phyloP scores from a whole-genome alignment of 2,113 vertebrate genomes.

The Irena cyanogastra region DNA sequence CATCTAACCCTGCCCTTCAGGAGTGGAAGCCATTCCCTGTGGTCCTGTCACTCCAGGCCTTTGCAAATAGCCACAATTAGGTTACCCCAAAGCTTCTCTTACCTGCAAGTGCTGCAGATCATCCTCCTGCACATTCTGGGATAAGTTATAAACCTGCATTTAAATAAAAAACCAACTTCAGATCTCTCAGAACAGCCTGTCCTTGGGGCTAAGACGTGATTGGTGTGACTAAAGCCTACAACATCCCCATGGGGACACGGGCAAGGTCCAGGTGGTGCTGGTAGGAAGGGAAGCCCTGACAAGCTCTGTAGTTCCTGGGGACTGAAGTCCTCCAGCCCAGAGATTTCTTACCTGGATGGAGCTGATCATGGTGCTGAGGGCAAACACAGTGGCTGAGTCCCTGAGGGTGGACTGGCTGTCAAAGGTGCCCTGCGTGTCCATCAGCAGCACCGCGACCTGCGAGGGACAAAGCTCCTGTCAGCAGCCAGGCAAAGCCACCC shows the following conservation, averaged over 20 bases:
- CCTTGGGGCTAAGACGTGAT: fast-evolving
- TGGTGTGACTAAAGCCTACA: fast-evolving
- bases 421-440: conserved; percentile 98
- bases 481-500: too few relatives aligned
- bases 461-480: background rate
- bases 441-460: conserved; percentile 90
- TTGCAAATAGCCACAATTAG: background rate
- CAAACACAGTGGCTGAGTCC: conserved; percentile 96
- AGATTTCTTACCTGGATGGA: conserved; percentile 90
- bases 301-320: background rate
- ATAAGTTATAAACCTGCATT: conserved; percentile 88
- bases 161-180: background rate
- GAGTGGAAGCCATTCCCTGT: background rate
- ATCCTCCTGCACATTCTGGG: conserved; percentile 90
- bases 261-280: background rate
- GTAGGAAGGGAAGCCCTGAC: background rate
- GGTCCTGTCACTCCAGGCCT: background rate
- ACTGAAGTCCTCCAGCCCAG: background rate
- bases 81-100: background rate
- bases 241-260: background rate
- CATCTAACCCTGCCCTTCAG: background rate
- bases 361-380: conserved; percentile 98
- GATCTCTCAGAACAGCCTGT: background rate
- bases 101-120: conserved; percentile 92
- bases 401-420: conserved; percentile 96